Evolutionary conservation across 2,113 vertebrate species (phyloP).

Genomic region (Nerophis lumbriciformis): DNA sequence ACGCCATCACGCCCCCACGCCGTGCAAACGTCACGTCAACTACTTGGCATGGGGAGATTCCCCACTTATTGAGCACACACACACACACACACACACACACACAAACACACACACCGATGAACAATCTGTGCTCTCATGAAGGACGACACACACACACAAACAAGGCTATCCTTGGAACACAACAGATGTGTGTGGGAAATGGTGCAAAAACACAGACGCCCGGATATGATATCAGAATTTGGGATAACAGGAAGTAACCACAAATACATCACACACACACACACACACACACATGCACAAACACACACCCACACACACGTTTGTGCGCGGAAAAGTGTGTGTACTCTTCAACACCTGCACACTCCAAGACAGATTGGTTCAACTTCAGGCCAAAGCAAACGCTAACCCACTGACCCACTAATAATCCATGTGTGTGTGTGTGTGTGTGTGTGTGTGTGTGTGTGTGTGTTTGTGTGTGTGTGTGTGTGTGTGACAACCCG

Average conservation of each 20-base stretch:
- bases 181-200: constrained; percentile 69
- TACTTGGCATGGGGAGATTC: constrained; percentile 48
- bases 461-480: not conserved
- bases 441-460: constrained; percentile 4
- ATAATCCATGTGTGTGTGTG: constrained; percentile 25
- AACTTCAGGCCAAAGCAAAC: constrained; percentile 33
- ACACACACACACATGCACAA: constrained; percentile 7
- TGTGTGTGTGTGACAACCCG: not conserved
- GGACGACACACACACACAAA: constrained; percentile 6
- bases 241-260: constrained; percentile 49
- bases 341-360: constrained; percentile 5
- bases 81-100: constrained; percentile 30
- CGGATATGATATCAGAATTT: constrained; percentile 57
- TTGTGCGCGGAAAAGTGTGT: constrained; percentile 26
- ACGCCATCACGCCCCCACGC: constrained; percentile 53
- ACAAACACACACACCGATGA: constrained; percentile 2
- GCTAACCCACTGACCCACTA: constrained; percentile 44
- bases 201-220: constrained; percentile 43
- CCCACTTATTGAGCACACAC: constrained; percentile 58
- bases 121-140: too few species aligned
- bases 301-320: not conserved
- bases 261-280: constrained; percentile 21
- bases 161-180: constrained; percentile 30
- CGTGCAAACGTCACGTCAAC: constrained; percentile 33
- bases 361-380: constrained; percentile 57